phyloP scores from a whole-genome alignment of 2,888 invertebrate genomes.

The Zaprionus bogoriensis region DNA sequence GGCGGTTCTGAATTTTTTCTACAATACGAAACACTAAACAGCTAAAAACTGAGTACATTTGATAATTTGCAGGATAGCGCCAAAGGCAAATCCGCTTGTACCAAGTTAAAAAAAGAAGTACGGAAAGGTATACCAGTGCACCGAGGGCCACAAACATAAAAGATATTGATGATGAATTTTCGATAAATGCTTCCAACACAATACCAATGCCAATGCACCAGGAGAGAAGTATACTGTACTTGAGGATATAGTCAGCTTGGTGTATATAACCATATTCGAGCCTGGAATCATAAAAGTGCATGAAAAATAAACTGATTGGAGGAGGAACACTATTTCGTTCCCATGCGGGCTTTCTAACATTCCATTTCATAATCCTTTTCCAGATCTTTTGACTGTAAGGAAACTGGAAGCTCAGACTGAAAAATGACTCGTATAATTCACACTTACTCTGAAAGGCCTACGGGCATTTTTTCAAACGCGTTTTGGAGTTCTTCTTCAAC shows the following conservation, averaged over 20 bases:
- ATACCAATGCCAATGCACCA: constrained; percentile 85
- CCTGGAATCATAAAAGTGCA: constrained; percentile 86
- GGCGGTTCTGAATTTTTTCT: constrained; percentile 86
- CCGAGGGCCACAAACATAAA: accelerated
- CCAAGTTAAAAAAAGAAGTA: constrained; percentile 89
- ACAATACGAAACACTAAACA: constrained; percentile 67
- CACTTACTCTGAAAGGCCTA: constrained; percentile 89
- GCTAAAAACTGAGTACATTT: constrained; percentile 2
- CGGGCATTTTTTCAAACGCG: constrained; percentile 91
- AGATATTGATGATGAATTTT: accelerated
- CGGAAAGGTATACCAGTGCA: no score
- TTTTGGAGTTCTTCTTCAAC: constrained; percentile 88
- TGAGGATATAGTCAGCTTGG: constrained; percentile 92
- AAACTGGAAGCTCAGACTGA: background rate
- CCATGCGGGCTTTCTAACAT: background rate
- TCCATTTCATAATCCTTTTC: no score
- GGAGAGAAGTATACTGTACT: constrained; percentile 88
- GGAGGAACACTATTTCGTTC: background rate
- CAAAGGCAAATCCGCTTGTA: constrained; percentile 88
- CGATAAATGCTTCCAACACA: constrained; percentile 2
- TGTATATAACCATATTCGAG: constrained; percentile 88
- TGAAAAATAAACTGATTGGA: constrained; percentile 83
- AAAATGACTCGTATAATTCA: background rate
- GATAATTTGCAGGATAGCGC: constrained; percentile 82
- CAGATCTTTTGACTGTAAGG: background rate